Evolutionary conservation across 2,113 vertebrate species (phyloP), one percentile per base, ranked within the genome.

Genomic region (Entosphenus tridentatus): DNA sequence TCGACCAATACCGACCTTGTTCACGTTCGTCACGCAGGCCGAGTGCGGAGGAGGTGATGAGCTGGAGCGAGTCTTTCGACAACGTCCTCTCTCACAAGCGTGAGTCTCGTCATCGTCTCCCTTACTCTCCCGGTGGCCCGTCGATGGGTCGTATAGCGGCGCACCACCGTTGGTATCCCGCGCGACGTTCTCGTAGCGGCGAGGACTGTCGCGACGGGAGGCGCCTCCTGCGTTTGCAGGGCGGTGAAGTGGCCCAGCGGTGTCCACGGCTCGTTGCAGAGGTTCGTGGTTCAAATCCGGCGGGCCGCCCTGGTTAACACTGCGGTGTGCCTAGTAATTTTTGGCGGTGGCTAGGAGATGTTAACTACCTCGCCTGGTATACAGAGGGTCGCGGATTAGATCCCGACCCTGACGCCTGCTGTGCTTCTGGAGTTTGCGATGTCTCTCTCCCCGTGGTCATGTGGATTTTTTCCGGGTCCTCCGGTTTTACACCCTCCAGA

Each of bases 41-140:
- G 57, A 80, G 81, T 54, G 78, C 83, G 68, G 86, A 78, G 73
- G 91, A 97, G 71, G 87, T 83, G 56, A 75, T 86, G 1, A 78
- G 74, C 69, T 92, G 91, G 89, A 87, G 79, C 69, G 81, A 88
- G 56, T 95, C 89, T 2, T 88, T 97, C 14, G 87, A 88, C 73
- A 80, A 81, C 72, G 83, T 97, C 17, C 80, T 97, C 76, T 82
- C 81, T 71, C 91, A 84, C 77, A 91, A 86, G 86, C 82, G 92
- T 97, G 79, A 88, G 89, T 83, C 71, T 7, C 69, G 56, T 17
- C 70, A 39, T 5, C 39, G 1, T 6, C 39, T 6, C 39, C 39
- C 56, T 70, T 18, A 4, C 75, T 73, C 9, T 57, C 17, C 70
- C 68, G 72, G 39, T 14, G 39, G 67, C 13, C 3, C 16, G 17